Percentiles rank a stretch among this genome's conserved stretches.
Evolutionary conservation across 2,113 vertebrate genomes (phyloP).

Genomic region (Pachycephala philippinensis): DNA sequence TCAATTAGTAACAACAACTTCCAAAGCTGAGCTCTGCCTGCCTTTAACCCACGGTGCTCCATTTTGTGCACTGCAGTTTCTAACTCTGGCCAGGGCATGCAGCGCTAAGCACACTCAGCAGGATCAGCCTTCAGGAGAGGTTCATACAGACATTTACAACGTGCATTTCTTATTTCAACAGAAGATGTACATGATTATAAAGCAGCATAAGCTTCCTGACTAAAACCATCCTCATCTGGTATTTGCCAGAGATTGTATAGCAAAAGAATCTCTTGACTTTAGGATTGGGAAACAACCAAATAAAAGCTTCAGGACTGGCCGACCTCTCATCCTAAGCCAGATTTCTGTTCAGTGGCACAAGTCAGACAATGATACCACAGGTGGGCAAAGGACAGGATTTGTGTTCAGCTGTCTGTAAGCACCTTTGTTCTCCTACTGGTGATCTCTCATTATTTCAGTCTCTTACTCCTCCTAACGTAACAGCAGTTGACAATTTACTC

Average conservation of each 20-base stretch:
- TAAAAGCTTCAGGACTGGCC: not conserved
- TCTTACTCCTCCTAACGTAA: not conserved
- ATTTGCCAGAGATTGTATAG: not conserved
- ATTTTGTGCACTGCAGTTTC: not conserved
- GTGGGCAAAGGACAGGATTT: not conserved
- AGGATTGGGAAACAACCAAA: not conserved
- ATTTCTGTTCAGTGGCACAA: not conserved
- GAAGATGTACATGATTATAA: not conserved
- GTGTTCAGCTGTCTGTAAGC: not conserved
- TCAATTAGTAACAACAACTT: not conserved
- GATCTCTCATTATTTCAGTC: not conserved
- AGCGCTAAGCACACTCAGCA: not conserved
- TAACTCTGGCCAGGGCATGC: not conserved
- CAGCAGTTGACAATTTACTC: not conserved
- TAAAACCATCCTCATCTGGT: not conserved
- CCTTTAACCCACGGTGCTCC: not conserved
- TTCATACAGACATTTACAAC: not conserved
- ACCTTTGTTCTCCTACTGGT: not conserved
- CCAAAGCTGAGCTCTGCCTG: not conserved
- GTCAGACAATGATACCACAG: not conserved
- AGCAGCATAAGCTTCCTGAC: not conserved
- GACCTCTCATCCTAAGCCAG: not conserved
- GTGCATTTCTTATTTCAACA: not conserved
- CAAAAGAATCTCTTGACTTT: not conserved
- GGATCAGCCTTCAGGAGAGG: not conserved